These are phyloP conservation scores for Gambusia holbrooki DNA, from an alignment of 2,113 vertebrate species.

Conservation along the genomic window DNA sequence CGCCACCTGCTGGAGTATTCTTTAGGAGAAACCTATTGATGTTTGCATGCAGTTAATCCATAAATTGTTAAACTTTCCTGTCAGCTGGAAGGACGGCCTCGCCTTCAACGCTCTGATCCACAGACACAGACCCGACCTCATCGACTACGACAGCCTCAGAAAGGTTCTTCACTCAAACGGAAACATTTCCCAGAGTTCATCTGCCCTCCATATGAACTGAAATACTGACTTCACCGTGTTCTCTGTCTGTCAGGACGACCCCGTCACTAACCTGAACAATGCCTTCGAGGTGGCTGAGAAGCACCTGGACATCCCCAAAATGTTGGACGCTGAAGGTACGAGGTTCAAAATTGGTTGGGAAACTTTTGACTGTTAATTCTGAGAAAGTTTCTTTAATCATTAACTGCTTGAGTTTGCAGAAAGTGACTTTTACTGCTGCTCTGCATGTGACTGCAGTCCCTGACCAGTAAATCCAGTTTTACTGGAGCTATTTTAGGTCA, in stretches of 20 bases:
- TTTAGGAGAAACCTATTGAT: background rate
- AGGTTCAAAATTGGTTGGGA: background rate
- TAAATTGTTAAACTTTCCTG: background rate
- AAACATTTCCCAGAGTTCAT: background rate
- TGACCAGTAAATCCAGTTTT: no score
- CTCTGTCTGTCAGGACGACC: constrained; percentile 77
- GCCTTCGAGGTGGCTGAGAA: constrained; percentile 86
- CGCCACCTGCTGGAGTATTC: constrained; percentile 61
- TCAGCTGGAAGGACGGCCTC: constrained; percentile 95
- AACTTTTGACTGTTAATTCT: background rate
- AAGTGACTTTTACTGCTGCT: background rate
- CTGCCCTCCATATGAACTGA: background rate
- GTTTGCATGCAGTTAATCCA: background rate
- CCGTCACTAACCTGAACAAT: constrained; percentile 84
- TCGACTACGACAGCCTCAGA: constrained; percentile 93
- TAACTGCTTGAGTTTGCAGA: background rate
- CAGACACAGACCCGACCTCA: constrained; percentile 93
- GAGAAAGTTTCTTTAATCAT: background rate
- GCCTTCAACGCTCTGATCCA: constrained; percentile 97
- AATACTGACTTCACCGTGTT: background rate
- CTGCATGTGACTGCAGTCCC: constrained; percentile 1
- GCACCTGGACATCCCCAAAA: constrained; percentile 87
- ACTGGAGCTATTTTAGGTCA: no score
- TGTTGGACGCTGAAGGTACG: constrained; percentile 90
- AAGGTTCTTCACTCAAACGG: constrained; percentile 79